These are phyloP conservation scores for Tineola bisselliella DNA, from an alignment of 2,888 invertebrate genomes.

Conservation along the genomic window DNA sequence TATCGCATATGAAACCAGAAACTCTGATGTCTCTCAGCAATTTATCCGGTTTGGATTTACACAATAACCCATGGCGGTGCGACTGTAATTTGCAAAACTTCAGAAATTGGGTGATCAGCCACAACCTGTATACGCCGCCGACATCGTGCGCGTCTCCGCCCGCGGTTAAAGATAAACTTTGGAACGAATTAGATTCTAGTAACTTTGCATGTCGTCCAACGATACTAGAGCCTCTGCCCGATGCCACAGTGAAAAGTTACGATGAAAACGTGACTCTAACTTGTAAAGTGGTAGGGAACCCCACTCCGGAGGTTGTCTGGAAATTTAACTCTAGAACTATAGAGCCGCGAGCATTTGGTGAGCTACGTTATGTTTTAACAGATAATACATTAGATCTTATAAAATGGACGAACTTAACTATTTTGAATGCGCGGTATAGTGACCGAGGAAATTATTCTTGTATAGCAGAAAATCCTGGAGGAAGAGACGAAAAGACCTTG, in stretches of 20 bases:
- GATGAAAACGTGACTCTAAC: constrained; percentile 77
- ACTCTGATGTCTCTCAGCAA: constrained; percentile 74
- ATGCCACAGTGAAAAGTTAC: constrained; percentile 71
- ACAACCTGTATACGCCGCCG: constrained; percentile 79
- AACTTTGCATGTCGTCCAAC: constrained; percentile 87
- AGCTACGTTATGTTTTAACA: constrained; percentile 57
- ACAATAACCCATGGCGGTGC: constrained; percentile 89
- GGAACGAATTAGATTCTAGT: constrained; percentile 76
- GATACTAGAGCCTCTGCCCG: constrained; percentile 72
- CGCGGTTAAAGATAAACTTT: constrained; percentile 73
- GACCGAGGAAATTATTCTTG: constrained; percentile 83
- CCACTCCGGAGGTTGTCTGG: constrained; percentile 81
- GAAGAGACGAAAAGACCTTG: constrained; percentile 79
- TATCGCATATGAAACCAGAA: constrained; percentile 74
- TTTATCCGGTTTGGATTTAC: constrained; percentile 78
- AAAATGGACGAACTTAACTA: constrained; percentile 75
- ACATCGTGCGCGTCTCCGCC: constrained; percentile 79
- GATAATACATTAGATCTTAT: constrained; percentile 58
- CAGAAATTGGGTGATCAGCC: constrained; percentile 77
- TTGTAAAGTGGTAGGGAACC: constrained; percentile 81
- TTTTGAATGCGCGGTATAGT: constrained; percentile 68
- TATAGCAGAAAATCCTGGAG: constrained; percentile 84
- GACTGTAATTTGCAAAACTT: constrained; percentile 85
- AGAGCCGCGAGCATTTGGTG: constrained; percentile 59
- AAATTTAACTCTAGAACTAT: constrained; percentile 72